Evolutionary conservation across 1,140 invertebrate genomes (phyloP).

Genomic region (Drosophila erecta): DNA sequence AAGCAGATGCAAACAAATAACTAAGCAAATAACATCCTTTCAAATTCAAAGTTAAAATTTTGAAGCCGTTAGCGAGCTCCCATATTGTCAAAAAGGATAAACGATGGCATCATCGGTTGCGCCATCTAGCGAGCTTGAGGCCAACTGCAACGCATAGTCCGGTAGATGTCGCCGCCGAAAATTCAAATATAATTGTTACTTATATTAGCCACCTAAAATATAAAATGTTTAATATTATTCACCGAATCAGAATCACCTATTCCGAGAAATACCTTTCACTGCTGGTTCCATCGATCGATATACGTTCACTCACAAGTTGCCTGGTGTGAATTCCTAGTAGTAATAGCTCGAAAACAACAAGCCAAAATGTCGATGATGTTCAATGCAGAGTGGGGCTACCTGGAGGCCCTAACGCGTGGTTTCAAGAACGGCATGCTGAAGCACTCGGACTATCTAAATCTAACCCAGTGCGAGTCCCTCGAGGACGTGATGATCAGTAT

Average conservation of each 20-base stretch:
- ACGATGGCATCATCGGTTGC: not conserved
- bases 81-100: not conserved
- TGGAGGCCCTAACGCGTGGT: slow-evolving; percentile 98
- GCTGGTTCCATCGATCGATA: not conserved
- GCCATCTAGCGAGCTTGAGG: not conserved
- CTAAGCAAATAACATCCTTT: not conserved
- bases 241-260: not conserved
- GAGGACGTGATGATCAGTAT: slow-evolving; percentile 99
- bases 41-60: not conserved
- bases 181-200: not conserved
- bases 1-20: not conserved
- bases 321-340: too few species aligned
- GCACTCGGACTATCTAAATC: slow-evolving; percentile 98
- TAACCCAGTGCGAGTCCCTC: slow-evolving; percentile 99
- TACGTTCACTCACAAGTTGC: not conserved
- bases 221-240: too few species aligned
- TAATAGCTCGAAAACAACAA: not conserved
- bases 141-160: not conserved
- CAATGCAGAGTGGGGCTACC: slow-evolving; percentile 98
- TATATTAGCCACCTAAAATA: too few species aligned
- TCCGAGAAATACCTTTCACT: not conserved
- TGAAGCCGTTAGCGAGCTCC: not conserved
- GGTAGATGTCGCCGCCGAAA: not conserved
- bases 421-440: slow-evolving; percentile 99
- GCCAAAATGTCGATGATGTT: slow-evolving; percentile 37